A percentile compares a stretch with the other conserved stretches of the same genome.
Conservation (phyloP, 2,113 vertebrate genomes). For the Oxyruncus cristatus region DNA sequence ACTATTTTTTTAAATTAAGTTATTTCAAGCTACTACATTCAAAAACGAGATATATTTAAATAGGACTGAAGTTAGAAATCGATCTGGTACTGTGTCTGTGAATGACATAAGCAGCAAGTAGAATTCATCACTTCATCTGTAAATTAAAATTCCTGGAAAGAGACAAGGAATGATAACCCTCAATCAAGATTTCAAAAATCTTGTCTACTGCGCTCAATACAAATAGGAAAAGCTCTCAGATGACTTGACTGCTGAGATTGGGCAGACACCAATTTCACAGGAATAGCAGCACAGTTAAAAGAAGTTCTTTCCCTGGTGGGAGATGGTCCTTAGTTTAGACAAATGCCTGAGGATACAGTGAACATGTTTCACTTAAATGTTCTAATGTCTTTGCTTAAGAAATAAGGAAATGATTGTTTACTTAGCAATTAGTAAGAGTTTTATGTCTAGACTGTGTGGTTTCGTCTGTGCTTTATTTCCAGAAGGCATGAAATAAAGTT, state of each 20-base stretch:
- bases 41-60: neutral
- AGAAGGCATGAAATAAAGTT: slow-evolving; percentile 10
- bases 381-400: slow-evolving; percentile 55
- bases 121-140: neutral
- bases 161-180: neutral
- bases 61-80: neutral
- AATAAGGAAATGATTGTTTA: slow-evolving; percentile 62
- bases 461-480: slow-evolving; percentile 39
- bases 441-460: slow-evolving; percentile 39
- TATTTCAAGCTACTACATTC: neutral
- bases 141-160: neutral
- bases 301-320: neutral
- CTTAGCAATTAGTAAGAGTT: slow-evolving; percentile 48
- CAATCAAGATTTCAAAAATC: neutral
- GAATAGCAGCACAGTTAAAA: neutral
- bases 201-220: neutral
- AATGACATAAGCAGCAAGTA: neutral
- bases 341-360: neutral
- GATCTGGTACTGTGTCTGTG: neutral
- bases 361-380: neutral
- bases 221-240: neutral
- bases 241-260: neutral
- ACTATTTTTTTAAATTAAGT: neutral
- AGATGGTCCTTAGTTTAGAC: neutral
- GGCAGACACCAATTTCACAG: neutral